phyloP scores from a whole-genome alignment of 2,113 vertebrate species.

The Daubentonia madagascariensis region DNA sequence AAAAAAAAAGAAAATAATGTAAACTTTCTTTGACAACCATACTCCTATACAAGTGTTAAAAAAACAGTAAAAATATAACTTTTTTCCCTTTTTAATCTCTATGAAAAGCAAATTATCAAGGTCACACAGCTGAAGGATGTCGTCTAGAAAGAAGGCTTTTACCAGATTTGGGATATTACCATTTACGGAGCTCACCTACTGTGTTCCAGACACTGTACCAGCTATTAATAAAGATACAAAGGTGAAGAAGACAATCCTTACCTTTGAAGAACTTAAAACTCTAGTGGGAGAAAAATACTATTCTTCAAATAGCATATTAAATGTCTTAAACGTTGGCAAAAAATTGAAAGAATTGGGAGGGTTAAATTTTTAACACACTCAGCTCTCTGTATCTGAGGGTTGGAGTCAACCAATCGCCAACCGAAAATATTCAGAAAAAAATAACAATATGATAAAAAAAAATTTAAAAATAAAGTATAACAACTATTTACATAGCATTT shows the following conservation, averaged over 20 bases:
- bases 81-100: neutral
- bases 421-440: neutral
- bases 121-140: neutral
- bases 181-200: neutral
- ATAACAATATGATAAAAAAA: neutral
- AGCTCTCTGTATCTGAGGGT: neutral
- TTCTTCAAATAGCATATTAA: conserved; percentile 16
- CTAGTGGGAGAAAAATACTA: neutral
- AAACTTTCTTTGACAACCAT: neutral
- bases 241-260: neutral
- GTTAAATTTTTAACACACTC: neutral
- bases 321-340: neutral
- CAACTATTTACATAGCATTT: neutral
- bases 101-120: neutral
- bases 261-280: neutral
- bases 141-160: neutral
- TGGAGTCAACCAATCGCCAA: neutral
- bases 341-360: neutral
- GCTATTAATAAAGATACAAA: neutral
- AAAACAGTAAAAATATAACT: neutral
- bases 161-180: neutral
- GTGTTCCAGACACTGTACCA: neutral
- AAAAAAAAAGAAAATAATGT: neutral
- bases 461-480: neutral
- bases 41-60: neutral